A percentile compares a stretch with the other conserved stretches of the same genome.
Evolutionary conservation across 2,797 vertebrate genomes (phyloP).

Genomic region (Spinibarbus caldwelli): DNA sequence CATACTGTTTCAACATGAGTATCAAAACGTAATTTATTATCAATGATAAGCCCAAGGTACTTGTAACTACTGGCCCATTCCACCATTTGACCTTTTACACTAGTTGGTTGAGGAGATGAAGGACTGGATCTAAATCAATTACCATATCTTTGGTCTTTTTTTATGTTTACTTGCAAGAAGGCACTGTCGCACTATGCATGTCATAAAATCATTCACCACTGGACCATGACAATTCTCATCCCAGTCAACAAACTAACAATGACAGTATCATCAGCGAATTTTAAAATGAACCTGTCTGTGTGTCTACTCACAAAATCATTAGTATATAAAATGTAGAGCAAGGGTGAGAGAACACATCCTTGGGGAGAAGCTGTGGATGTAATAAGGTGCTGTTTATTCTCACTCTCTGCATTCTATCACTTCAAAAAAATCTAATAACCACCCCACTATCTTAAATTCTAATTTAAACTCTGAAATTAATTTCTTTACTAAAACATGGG

Average conservation of each 20-base stretch:
- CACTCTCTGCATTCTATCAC: no score
- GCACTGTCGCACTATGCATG: background rate
- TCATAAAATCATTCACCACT: background rate
- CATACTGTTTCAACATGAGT: no score
- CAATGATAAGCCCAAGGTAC: no score
- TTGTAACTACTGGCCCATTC: background rate
- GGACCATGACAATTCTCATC: background rate
- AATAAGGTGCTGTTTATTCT: no score
- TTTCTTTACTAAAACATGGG: no score
- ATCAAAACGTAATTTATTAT: no score
- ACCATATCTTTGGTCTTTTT: background rate
- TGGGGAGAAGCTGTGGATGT: no score
- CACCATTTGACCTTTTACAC: background rate
- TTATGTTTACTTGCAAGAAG: background rate
- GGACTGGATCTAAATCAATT: background rate
- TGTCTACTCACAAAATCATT: background rate
- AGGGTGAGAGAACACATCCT: no score
- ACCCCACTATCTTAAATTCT: no score
- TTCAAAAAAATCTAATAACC: no score
- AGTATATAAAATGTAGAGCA: no score
- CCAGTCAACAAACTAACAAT: background rate
- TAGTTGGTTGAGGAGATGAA: background rate
- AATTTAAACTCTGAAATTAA: no score
- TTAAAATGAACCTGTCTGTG: background rate
- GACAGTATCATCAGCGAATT: constrained; percentile 16